Base-by-base conservation (phyloP, 2,888 invertebrate species). In the Chymomyza caudatula region DNA sequence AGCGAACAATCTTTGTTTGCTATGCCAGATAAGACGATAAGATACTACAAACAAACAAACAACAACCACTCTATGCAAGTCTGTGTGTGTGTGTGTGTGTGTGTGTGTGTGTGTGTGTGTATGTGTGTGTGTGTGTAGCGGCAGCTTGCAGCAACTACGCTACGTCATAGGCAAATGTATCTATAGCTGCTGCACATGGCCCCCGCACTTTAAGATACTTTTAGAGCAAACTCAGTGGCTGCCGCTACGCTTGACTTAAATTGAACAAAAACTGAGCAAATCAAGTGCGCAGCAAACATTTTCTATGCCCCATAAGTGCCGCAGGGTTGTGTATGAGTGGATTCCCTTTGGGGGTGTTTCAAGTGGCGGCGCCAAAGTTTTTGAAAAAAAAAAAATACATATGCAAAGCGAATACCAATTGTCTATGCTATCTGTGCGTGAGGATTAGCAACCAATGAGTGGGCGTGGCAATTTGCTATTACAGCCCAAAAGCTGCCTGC, bases 21-120 rank as follows among this genome's bases (percentile, higher is more conserved):
- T 59, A 77, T 85, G 68, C 51, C 68, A 86, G 81, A 79, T 84
- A 80, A 80, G 69, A 67, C 68, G 78, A 81, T 81, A 81, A 81
- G 86, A 86, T 81, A 81, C 63, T 65, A 37, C 37, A 43, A 20
- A 49, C 52, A 55, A 51, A 56, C 54, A 58, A 42, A 63, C 59
- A 43, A 63, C 25, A 59, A 59, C 60, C 54, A 17, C 37, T 58
- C 43, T 54, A 69, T 11, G 19, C 5, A 29, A n/a, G n/a, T n/a
- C 19, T n/a, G 42, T 20, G 25, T 42, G n/a, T 52, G 8, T 13
- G 43, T 42, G 19, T 17, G 29, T n/a, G 15, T 43, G 42, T 3
- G 8, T 56, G 43, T 17, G 13, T 51, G 17, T 6, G 19, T 19
- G 49, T 43, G 15, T 43, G 43, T 43, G 15, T 15, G 2, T 17